These are phyloP conservation scores for Oncorhynchus clarkii DNA, from an alignment of 2,113 vertebrate genomes.

Conservation along the genomic window DNA sequence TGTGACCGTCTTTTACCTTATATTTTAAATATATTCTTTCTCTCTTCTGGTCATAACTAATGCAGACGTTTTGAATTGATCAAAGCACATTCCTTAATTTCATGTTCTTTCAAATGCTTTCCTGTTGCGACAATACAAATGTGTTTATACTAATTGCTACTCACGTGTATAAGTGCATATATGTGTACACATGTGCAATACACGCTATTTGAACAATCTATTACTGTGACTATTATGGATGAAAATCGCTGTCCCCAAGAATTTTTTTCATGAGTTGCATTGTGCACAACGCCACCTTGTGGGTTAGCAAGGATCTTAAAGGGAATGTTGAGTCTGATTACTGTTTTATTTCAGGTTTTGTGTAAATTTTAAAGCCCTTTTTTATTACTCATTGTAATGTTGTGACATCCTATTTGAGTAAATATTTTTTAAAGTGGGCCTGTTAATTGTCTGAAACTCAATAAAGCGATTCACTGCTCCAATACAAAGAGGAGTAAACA, in stretches of 20 bases:
- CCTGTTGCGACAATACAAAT: constrained; percentile 57
- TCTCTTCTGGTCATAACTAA: constrained; percentile 8
- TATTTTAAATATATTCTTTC: constrained; percentile 37
- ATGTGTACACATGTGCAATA: constrained; percentile 78
- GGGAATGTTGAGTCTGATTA: constrained; percentile 53
- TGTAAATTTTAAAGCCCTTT: constrained; percentile 59
- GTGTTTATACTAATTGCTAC: constrained; percentile 65
- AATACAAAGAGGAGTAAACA: not conserved
- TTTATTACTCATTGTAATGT: constrained; percentile 34
- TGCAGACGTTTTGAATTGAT: constrained; percentile 58
- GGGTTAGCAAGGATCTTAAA: constrained; percentile 48
- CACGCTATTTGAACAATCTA: constrained; percentile 76
- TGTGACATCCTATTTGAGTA: constrained; percentile 9
- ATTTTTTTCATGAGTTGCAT: constrained; percentile 36
- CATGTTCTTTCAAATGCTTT: constrained; percentile 62
- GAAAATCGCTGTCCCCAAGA: constrained; percentile 62
- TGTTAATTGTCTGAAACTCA: constrained; percentile 67
- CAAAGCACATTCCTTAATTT: constrained; percentile 76
- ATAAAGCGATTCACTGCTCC: constrained; percentile 69
- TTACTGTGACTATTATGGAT: constrained; percentile 76
- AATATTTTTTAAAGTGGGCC: constrained; percentile 32
- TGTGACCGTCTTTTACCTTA: constrained; percentile 49
- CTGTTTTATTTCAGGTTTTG: constrained; percentile 29
- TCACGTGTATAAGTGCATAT: constrained; percentile 72
- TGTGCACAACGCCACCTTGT: constrained; percentile 13